phyloP scores from a whole-genome alignment of 2,113 vertebrate species.

The Columba livia region DNA sequence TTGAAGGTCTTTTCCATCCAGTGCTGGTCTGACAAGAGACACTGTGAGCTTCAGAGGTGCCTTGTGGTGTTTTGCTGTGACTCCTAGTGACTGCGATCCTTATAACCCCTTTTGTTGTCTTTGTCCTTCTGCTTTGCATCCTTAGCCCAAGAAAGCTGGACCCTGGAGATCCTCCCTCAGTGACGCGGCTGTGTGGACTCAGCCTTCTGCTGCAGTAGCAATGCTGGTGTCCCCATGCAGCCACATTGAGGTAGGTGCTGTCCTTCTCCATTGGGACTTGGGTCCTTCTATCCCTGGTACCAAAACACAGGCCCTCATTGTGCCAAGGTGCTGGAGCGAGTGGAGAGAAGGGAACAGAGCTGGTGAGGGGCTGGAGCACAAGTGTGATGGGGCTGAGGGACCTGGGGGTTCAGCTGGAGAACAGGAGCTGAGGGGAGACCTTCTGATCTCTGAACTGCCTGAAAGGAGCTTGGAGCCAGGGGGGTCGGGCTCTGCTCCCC shows the following conservation, averaged over 20 bases:
- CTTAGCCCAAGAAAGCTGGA: not conserved
- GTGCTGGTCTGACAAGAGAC: not conserved
- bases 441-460: too few relatives aligned
- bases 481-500: too few relatives aligned
- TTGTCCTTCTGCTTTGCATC: not conserved
- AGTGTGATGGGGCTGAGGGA: too few relatives aligned
- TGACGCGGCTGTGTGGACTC: not conserved
- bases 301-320: not conserved
- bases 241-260: slow-evolving; percentile 26
- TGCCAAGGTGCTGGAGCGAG: too few relatives aligned
- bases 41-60: rapidly evolving
- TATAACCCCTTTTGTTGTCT: not conserved
- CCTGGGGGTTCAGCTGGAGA: too few relatives aligned
- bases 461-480: too few relatives aligned
- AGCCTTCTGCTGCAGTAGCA: not conserved
- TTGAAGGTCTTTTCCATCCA: not conserved
- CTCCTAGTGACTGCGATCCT: rapidly evolving
- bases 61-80: not conserved
- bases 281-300: not conserved
- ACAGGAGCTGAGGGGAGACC: too few relatives aligned
- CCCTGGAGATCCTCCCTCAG: not conserved
- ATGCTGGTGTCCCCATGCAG: not conserved
- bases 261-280: rapidly evolving
- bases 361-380: too few relatives aligned
- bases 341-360: too few relatives aligned